phyloP scores from a whole-genome alignment of 2,113 vertebrate genomes.

The Paraplagusia blochii region DNA sequence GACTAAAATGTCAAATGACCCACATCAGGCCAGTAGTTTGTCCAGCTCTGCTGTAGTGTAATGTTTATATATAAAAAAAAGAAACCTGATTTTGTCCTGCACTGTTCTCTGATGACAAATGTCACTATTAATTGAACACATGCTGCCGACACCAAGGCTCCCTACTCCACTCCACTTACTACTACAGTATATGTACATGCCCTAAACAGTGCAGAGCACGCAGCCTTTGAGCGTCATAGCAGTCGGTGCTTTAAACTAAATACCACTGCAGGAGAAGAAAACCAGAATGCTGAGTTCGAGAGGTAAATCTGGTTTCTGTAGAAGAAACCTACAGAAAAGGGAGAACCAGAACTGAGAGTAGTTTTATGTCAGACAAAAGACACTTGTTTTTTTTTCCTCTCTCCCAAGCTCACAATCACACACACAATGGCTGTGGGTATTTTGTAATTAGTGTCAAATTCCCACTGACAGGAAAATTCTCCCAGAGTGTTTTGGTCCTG shows the following conservation, averaged over 20 bases:
- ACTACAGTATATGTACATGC: background rate
- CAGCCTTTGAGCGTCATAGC: background rate
- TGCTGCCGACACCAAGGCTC: too few relatives aligned
- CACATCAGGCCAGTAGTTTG: too few relatives aligned
- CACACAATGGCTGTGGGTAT: slow-evolving; percentile 5
- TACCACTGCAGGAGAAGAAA: background rate
- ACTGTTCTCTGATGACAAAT: too few relatives aligned
- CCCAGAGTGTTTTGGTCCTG: background rate
- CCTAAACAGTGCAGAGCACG: background rate
- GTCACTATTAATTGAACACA: too few relatives aligned
- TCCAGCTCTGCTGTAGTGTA: too few relatives aligned
- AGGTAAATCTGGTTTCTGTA: slow-evolving; percentile 19
- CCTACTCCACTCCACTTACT: background rate
- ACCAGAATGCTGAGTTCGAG: background rate
- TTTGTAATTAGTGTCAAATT: slow-evolving; percentile 17
- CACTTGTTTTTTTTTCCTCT: background rate
- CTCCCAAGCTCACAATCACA: background rate
- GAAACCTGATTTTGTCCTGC: too few relatives aligned
- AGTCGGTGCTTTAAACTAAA: slow-evolving; percentile 8
- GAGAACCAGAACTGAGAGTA: slow-evolving; percentile 17
- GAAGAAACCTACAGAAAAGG: slow-evolving; percentile 2
- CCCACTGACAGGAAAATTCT: background rate
- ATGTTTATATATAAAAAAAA: too few relatives aligned
- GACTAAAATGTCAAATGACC: too few relatives aligned
- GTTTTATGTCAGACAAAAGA: background rate